A percentile compares a stretch with the other conserved stretches of the same genome.
Evolutionary conservation across 2,797 vertebrate species (phyloP).

Genomic region (Echiichthys vipera): DNA sequence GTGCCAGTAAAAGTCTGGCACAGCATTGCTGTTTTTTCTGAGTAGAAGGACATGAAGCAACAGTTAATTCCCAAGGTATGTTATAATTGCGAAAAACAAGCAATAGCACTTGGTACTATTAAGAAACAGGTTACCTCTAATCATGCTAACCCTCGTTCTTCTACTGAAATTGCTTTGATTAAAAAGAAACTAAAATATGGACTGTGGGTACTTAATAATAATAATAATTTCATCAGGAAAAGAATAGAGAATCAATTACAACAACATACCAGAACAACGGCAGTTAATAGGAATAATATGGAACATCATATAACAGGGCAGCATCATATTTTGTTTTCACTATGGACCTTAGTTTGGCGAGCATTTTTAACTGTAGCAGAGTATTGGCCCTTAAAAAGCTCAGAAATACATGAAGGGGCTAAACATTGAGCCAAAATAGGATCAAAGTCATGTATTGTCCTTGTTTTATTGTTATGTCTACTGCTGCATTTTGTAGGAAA

Average conservation of each 20-base stretch:
- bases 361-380: background rate
- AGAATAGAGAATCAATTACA: background rate
- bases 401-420: background rate
- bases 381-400: background rate
- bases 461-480: background rate
- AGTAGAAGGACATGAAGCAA: slow-evolving; percentile 58
- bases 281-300: too few relatives aligned
- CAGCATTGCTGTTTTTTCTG: slow-evolving; percentile 34
- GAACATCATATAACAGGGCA: too few relatives aligned
- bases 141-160: background rate
- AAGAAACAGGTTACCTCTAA: slow-evolving; percentile 19
- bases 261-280: background rate
- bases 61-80: slow-evolving; percentile 56
- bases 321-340: background rate
- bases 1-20: slow-evolving; percentile 70
- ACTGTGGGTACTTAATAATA: background rate
- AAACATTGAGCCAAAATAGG: background rate
- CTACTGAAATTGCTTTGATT: slow-evolving; percentile 1
- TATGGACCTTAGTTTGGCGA: background rate
- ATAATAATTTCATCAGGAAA: background rate
- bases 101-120: slow-evolving; percentile 15
- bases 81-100: slow-evolving; percentile 43
- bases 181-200: background rate
- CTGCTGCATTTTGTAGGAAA: slow-evolving; percentile 8
- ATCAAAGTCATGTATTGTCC: background rate